These are phyloP conservation scores for Bellardia pandia DNA, from an alignment of 2,888 invertebrate species.

Conservation along the genomic window DNA sequence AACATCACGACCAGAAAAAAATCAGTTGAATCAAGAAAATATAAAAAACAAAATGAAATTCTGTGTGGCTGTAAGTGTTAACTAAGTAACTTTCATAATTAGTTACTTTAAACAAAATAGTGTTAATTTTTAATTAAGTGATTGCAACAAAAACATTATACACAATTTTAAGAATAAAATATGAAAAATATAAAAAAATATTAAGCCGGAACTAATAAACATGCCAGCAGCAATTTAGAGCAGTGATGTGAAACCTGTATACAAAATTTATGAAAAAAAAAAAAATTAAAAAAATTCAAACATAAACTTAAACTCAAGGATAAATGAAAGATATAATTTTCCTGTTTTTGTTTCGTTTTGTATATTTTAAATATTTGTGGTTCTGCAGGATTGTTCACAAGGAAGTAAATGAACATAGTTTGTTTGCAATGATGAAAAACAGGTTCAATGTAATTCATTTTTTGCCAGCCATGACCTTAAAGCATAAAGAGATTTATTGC, in stretches of 20 bases:
- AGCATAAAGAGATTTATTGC: constrained; percentile 1
- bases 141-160: neutral
- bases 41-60: constrained; percentile 40
- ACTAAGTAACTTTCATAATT: neutral
- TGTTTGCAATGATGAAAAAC: neutral
- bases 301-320: neutral
- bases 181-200: constrained; percentile 21
- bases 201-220: constrained; percentile 5
- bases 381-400: neutral
- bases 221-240: neutral
- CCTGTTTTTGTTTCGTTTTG: neutral
- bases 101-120: neutral
- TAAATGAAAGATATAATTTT: neutral
- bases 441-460: neutral
- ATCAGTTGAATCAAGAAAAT: neutral
- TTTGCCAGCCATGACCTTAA: constrained; percentile 12
- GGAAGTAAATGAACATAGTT: neutral
- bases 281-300: neutral
- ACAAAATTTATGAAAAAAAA: neutral
- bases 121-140: too few species aligned
- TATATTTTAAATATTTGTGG: neutral
- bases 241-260: neutral
- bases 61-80: constrained; percentile 58
- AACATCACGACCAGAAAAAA: constrained; percentile 4
- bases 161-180: constrained; percentile 5